Base-by-base conservation (phyloP, 2,797 vertebrate genomes). In the Gadopsis marmoratus region DNA sequence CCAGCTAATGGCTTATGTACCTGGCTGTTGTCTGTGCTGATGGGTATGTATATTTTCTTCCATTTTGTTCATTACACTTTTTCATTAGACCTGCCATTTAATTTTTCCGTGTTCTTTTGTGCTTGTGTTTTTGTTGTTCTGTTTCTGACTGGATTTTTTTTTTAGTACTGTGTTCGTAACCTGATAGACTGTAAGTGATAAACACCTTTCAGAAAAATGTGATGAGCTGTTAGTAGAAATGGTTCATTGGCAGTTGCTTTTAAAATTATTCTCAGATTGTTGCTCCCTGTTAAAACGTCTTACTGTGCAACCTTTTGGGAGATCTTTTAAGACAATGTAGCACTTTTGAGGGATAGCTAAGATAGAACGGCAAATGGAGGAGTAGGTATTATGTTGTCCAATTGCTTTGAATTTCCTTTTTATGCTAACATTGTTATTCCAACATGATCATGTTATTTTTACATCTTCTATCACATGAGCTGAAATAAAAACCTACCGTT, bases 1-100 rank as follows among this genome's bases (percentile, higher is more conserved):
- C 68, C 80, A 59, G 82, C 89, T 93, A 91, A 92, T 94, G 90
- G 87, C 63, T 79, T 78, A 84, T 84, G 78, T 82, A 79, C 80
- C 86, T 87, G 82, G 78, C 87, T 89, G 89, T 88, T 89, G 83
- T 76, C 74, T 86, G 85, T 76, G 75, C 88, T 89, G 76, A 86
- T 90, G 87, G 59, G 19, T 81, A 75, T 82, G 54, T 73, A 89
- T 75, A 79, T 86, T 77, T 86, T 77, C 29, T 72, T 73, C 60
- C 60, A 39, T 82, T 79, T 85, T 60, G 55, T 84, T 81, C 74
- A 69, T 79, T 75, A 64, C 56, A 61, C 55, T 75, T 73, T 87
- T 79, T 81, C 43, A 51, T 71, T 74, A 76, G 71, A 71, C 37
- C 39, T 77, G 53, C 67, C 29, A 45, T 86, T 78, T 41, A 75